Evolutionary conservation across 2,888 invertebrate species (phyloP), one percentile per base, ranked within the genome.

Genomic region (Acronicta aceris): DNA sequence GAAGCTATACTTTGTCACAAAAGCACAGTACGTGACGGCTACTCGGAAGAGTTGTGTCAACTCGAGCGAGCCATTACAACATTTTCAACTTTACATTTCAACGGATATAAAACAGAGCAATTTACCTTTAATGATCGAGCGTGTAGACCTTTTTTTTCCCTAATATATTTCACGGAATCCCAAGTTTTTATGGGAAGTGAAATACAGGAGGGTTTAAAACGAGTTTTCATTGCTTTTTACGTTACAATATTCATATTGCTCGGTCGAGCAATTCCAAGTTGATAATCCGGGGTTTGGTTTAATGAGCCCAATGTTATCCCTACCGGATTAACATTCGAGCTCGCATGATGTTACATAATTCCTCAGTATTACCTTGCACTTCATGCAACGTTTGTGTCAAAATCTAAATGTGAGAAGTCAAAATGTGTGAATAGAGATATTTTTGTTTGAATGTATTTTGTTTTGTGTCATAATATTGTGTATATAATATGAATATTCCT

Each of bases 201-300:
- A 91, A 91, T 87, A 88, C 89, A 86, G 83, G 85, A 85, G 88
- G 90, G 89, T 88, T 88, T 86, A 82, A 88, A 85, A 82, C 82
- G 88, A 85, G 86, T 88, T 93, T 91, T 92, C 90, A 93, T 91
- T 90, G 91, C 91, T 89, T 91, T 93, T 91, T 87, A 89, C 88
- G 86, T 88, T 88, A 87, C 90, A 88, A 91, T 89, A 89, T 88
- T 91, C 90, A 89, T 88, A 89, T 86, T 88, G 88, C 86, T 87
- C 87, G 86, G 84, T 85, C 84, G 84, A 84, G 87, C 87, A 91
- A 89, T 91, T 88, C 88, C 88, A 88, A 89, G 87, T 90, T 91
- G 89, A 90, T 92, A 92, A 93, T 92, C 92, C 90, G 77, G 89
- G 88, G 89, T 84, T 83, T 84, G 84, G 86, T 86, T 88, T 89